Base-by-base conservation (phyloP, 2,888 invertebrate genomes). In the Quadroppia sp. region DNA sequence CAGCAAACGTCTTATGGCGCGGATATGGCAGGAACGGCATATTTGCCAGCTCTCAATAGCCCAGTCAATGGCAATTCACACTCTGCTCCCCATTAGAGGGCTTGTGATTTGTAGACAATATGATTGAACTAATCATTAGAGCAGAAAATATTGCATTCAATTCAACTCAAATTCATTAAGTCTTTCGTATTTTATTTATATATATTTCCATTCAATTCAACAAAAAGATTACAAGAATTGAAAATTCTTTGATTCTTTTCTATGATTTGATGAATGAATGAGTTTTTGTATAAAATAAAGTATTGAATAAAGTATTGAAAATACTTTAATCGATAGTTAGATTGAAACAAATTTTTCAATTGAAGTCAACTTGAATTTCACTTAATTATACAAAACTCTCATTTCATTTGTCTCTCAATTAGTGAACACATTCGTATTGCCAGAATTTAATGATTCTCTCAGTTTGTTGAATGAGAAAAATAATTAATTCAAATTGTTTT, bases 91-190 rank as follows among this genome's bases (percentile, higher is more conserved):
- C n/a, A 61, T 61, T 61, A 61, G 61, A 11, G 6, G 20, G 25
- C 20, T n/a, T 32, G 9, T 61, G 15, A 28, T 28, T 32, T 61
- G 28, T 61, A 30, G 25, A 61, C 61, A 32, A 61, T 61, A 32
- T 61, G 25, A 61, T 61, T 61, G 61, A 61, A 30, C 30, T 15
- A 61, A 61, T 61, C 61, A 61, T 61, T 61, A 30, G 15, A 11
- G 17, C 36, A 30, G 1, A 61, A 30, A 61, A 30, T 25, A 61
- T 61, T 53, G 53, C 23, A 9, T n/a, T 45, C 45, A 45, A 45
- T n/a, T 45, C 45, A 45, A 45, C 45, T 17, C 45, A 45, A 45
- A 45, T 45, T 45, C 45, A 45, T 45, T 45, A 45, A 17, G 45
- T 45, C 13, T 45, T 45, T 45, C 45, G 15, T 45, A n/a, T 36